Conservation (phyloP, 1,140 invertebrate species). For the Apolygus lucorum region DNA sequence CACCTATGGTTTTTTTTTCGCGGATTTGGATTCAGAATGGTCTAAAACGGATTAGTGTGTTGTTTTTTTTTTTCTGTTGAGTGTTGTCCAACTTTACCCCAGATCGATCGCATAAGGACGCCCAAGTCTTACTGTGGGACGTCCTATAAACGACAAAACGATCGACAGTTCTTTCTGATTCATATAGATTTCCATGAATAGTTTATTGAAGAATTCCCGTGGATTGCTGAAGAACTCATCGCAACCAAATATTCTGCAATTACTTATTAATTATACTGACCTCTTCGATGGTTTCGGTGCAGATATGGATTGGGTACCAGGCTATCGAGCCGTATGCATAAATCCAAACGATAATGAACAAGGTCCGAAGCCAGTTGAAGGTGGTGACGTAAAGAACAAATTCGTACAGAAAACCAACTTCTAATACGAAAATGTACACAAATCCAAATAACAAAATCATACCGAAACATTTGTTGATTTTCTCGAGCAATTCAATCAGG, state of each 20-base stretch:
- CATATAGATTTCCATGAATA: no score
- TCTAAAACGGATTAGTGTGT: no score
- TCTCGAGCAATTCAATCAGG: not conserved
- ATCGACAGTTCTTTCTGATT: no score
- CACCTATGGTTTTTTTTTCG: no score
- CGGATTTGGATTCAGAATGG: no score
- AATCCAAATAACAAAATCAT: not conserved
- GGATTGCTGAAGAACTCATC: not conserved
- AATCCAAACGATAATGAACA: not conserved
- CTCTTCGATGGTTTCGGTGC: not conserved
- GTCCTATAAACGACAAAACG: no score
- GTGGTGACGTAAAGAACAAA: not conserved
- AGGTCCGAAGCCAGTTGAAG: not conserved
- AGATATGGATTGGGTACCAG: not conserved
- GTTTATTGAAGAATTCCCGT: not conserved
- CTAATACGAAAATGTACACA: not conserved
- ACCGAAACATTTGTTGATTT: not conserved
- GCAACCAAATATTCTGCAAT: not conserved
- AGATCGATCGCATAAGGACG: no score
- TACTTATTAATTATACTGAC: not conserved
- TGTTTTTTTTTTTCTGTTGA: no score
- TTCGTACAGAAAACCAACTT: not conserved
- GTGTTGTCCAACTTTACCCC: no score
- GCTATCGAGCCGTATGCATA: no score
- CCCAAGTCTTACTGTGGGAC: no score